phyloP scores from a whole-genome alignment of 2,113 vertebrate species.

The Cygnus atratus region DNA sequence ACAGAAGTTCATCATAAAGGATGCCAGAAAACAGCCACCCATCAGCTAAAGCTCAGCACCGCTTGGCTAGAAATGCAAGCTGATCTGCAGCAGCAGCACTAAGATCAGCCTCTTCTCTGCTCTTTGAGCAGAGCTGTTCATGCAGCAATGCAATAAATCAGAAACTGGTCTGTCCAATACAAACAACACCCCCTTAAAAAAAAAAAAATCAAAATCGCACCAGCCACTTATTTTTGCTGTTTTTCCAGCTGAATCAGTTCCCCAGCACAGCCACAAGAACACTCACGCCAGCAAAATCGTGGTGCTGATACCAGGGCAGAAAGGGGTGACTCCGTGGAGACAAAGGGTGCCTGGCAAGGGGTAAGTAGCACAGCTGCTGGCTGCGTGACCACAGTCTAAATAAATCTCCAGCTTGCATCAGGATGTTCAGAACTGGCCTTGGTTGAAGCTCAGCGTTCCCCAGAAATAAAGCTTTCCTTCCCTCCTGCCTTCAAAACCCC shows the following conservation, averaged over 20 bases:
- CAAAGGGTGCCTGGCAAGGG: background rate
- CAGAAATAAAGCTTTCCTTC: background rate
- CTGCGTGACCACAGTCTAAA: background rate
- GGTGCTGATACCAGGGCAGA: background rate
- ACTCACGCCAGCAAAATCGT: background rate
- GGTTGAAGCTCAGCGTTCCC: background rate
- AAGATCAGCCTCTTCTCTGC: background rate
- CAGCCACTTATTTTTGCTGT: background rate
- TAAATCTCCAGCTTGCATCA: background rate
- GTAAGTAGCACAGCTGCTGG: background rate
- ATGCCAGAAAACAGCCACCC: background rate
- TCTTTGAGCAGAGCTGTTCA: background rate
- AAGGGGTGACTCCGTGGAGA: background rate
- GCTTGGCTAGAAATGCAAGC: background rate
- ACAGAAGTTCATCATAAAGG: background rate
- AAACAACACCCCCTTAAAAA: background rate
- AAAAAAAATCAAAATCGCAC: background rate
- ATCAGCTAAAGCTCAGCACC: background rate
- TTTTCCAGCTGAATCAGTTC: background rate
- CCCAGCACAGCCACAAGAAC: background rate
- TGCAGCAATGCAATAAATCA: background rate
- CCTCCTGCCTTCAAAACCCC: background rate
- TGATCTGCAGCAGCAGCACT: background rate
- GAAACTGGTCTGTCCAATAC: background rate
- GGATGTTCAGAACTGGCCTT: constrained; percentile 11